Conservation (phyloP, 1,140 invertebrate genomes). For the Linepithema humile region DNA sequence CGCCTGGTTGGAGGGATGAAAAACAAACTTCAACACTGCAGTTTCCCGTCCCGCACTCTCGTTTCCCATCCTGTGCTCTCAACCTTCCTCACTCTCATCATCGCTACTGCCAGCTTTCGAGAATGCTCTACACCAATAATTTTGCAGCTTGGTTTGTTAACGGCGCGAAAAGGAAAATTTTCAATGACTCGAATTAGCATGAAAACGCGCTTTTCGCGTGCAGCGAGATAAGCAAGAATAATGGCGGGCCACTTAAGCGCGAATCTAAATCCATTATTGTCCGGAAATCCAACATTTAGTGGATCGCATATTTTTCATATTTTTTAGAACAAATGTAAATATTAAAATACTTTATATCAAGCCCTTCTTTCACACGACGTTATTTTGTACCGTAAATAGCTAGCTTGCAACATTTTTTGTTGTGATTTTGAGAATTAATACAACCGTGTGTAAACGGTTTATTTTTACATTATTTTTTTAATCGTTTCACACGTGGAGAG, state of each 20-base stretch:
- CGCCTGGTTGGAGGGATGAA: constrained; percentile 26
- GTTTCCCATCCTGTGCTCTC: neutral
- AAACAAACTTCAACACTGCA: constrained; percentile 57
- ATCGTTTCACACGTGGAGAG: too few species aligned
- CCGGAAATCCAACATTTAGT: neutral
- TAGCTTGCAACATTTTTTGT: too few species aligned
- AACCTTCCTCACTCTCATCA: neutral
- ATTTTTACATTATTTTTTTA: too few species aligned
- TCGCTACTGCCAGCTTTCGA: constrained; percentile 33
- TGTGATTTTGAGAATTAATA: too few species aligned
- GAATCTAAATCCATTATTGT: neutral
- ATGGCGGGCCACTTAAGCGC: neutral
- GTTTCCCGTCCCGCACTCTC: neutral
- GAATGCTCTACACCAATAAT: constrained; percentile 52
- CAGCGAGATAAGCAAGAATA: neutral
- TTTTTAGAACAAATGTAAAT: neutral
- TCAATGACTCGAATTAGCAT: constrained; percentile 11
- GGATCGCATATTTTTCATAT: neutral
- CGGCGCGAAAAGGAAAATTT: constrained; percentile 27
- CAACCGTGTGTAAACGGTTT: too few species aligned
- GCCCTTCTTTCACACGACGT: too few species aligned
- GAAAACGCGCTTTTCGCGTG: neutral
- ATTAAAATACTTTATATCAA: neutral
- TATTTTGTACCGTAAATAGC: too few species aligned
- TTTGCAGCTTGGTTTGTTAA: constrained; percentile 46